These are phyloP conservation scores for Sarcophaga peregrina DNA, from an alignment of 1,140 invertebrate species.

Conservation along the genomic window DNA sequence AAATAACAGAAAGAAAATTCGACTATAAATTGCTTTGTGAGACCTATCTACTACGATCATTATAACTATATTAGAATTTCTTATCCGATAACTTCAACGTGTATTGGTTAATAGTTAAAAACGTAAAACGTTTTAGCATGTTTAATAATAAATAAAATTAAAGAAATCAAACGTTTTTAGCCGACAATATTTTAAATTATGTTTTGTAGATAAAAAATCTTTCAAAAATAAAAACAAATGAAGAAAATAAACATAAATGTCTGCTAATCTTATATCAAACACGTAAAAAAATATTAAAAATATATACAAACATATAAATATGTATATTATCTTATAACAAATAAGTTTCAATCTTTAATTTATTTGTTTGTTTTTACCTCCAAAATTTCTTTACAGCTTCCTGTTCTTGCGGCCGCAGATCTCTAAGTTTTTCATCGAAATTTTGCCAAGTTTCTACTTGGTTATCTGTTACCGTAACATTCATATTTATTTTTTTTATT, in stretches of 20 bases:
- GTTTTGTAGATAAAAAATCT: neutral
- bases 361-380: conserved; percentile 50
- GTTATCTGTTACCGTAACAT: conserved; percentile 9
- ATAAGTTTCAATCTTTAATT: neutral
- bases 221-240: neutral
- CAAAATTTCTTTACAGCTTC: conserved; percentile 63
- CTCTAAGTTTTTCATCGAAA: conserved; percentile 59
- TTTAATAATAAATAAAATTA: neutral
- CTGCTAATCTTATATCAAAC: neutral
- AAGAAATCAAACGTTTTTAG: neutral
- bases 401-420: conserved; percentile 62
- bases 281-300: neutral
- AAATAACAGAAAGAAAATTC: too few relatives aligned
- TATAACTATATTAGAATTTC: too few relatives aligned
- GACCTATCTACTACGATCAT: too few relatives aligned
- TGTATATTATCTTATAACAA: neutral
- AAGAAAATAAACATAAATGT: neutral
- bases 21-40: too few relatives aligned
- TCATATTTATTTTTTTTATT: neutral
- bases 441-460: conserved; percentile 49
- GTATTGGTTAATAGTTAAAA: too few relatives aligned
- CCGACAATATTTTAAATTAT: neutral
- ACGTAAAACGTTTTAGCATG: too few relatives aligned
- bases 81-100: too few relatives aligned
- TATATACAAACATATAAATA: neutral